Base-by-base conservation (phyloP, 2,113 vertebrate species). In the Thoracochromis brauschi region DNA sequence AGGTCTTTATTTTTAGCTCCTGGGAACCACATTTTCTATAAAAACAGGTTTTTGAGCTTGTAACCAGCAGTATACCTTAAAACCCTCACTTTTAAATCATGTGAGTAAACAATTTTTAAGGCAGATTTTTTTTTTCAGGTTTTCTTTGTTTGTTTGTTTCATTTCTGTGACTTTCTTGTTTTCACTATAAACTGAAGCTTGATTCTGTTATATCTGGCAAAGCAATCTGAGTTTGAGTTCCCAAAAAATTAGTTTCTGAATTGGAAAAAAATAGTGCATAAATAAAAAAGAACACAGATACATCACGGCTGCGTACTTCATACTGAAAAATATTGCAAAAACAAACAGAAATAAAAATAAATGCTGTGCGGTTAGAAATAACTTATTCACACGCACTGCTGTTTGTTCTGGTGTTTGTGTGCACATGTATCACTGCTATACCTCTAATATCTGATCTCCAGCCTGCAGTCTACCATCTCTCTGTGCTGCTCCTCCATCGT, bases 361-460 rank as follows among this genome's bases (percentile, higher is more conserved):
- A 45, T 47, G 33, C 68, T 71, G 31, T 19, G 17, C 4, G 0
- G 3, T 51, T 51, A 13, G 11, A 31, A 78, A 19, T 78, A 78
- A 78, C 47, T 51, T 13, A 51, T 29, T n/a, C 73, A 12, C 24
- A n/a, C n/a, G 42, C 42, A 8, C 45, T 51, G 16, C 10, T 51
- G 10, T 13, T 31, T 33, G 45, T 51, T 78, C 47, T 49, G 71
- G 26, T 49, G 16, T 49, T 78, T 78, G 14, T 31, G 45, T 19
- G 29, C 14, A 47, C 5, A 7, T 81, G 57, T 58, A 13, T 71
- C 5, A 58, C 7, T 53, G 68, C 53, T 54, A 33, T 79, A 99
- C 99, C 97, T 99, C 98, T 88, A 99, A 94, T 93, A 99, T 98
- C 90, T 99, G 98, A 94, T 99, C 99, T 29, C 98, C 99, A 89